These are phyloP conservation scores for Elgonia sp. DNA, from an alignment of 2,888 invertebrate species.

Conservation along the genomic window DNA sequence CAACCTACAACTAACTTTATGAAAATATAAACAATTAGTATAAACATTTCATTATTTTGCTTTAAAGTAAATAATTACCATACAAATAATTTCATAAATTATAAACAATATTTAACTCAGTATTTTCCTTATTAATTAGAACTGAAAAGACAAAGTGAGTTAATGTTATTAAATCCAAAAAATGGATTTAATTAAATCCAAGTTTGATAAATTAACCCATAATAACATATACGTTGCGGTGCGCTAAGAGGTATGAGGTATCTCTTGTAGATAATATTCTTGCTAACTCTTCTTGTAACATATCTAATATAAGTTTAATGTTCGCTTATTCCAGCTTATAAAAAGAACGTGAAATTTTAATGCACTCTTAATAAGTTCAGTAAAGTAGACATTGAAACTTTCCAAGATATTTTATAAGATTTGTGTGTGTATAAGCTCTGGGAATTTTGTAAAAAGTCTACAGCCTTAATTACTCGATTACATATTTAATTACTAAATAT, in stretches of 20 bases:
- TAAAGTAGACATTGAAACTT: conserved; percentile 51
- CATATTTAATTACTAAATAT: neutral
- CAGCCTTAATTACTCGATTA: conserved; percentile 12
- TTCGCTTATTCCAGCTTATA: conserved; percentile 20
- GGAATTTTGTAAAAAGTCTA: conserved; percentile 11
- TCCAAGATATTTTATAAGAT: conserved; percentile 40
- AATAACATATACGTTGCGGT: neutral
- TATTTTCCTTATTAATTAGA: too few species aligned
- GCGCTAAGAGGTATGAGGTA: neutral
- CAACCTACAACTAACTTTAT: too few species aligned
- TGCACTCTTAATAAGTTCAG: conserved; percentile 30
- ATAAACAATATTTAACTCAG: too few species aligned
- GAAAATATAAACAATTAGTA: too few species aligned
- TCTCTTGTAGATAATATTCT: conserved; percentile 11
- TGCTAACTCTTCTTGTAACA: conserved; percentile 2
- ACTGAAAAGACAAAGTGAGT: neutral
- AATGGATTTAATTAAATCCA: neutral
- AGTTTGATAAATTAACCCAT: conserved; percentile 1
- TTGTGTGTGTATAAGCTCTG: conserved; percentile 23
- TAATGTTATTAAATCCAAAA: neutral
- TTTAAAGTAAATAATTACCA: too few species aligned
- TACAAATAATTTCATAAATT: too few species aligned
- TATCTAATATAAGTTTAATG: conserved; percentile 27
- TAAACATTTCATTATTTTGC: too few species aligned
- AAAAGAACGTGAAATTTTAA: conserved; percentile 39